Evolutionary conservation across 2,113 vertebrate species (phyloP).

Genomic region (Nycticryphes semicollaris): DNA sequence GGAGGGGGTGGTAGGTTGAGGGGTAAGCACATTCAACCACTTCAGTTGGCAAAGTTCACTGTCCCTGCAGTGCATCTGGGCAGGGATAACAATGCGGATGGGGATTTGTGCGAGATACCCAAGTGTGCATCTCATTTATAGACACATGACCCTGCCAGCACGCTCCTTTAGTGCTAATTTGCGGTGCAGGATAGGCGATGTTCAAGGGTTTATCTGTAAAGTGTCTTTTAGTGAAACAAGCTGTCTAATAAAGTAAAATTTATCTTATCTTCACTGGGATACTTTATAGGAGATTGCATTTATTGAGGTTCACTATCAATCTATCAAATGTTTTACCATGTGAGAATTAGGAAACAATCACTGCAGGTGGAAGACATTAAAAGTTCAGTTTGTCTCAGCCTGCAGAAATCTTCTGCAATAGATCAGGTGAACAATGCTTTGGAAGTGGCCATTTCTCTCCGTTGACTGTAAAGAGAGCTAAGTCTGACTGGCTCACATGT

Average conservation of each 20-base stretch:
- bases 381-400: neutral
- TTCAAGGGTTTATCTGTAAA: neutral
- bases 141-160: neutral
- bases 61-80: neutral
- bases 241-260: neutral
- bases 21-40: neutral
- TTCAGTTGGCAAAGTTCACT: neutral
- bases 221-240: neutral
- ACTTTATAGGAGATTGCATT: neutral
- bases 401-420: neutral
- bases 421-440: neutral
- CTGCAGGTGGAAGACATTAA: neutral
- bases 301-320: neutral
- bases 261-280: neutral
- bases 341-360: neutral
- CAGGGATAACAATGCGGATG: neutral
- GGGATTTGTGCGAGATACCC: neutral
- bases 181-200: neutral
- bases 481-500: neutral
- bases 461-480: neutral
- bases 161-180: neutral
- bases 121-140: neutral
- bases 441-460: neutral
- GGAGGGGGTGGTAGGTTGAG: rapidly evolving
- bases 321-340: neutral